Evolutionary conservation across 1,140 invertebrate genomes (phyloP).

Genomic region (Magallana ariakensis): DNA sequence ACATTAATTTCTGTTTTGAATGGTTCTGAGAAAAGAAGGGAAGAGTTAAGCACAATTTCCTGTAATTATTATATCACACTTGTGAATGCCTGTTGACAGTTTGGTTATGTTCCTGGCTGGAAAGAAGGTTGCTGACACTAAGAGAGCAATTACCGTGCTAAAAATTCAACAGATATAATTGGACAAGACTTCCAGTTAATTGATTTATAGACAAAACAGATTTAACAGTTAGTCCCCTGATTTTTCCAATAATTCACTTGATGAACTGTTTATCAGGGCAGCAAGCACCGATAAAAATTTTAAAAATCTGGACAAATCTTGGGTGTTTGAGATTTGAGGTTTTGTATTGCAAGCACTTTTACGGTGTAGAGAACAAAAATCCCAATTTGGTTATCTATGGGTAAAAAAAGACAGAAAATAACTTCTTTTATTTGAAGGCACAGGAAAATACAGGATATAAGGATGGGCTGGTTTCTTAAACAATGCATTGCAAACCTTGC

Average conservation of each 20-base stretch:
- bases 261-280: not conserved
- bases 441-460: slow-evolving; percentile 2
- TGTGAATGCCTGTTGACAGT: not conserved
- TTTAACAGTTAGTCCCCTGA: not conserved
- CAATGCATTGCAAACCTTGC: slow-evolving; percentile 13
- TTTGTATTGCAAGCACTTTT: too few relatives aligned
- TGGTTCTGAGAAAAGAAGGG: not conserved
- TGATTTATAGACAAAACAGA: not conserved
- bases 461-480: not conserved
- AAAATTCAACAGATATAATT: slow-evolving; percentile 2
- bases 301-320: too few relatives aligned
- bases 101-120: not conserved
- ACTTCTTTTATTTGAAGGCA: not conserved
- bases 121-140: not conserved
- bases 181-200: not conserved
- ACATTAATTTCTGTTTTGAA: too few relatives aligned
- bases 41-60: not conserved
- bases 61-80: slow-evolving; percentile 19
- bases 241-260: not conserved
- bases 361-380: too few relatives aligned
- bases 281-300: too few relatives aligned
- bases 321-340: too few relatives aligned
- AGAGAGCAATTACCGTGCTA: not conserved
- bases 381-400: too few relatives aligned
- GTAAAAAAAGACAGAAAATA: too few relatives aligned